Conservation (phyloP, 2,113 vertebrate genomes). For the Scophthalmus maximus region DNA sequence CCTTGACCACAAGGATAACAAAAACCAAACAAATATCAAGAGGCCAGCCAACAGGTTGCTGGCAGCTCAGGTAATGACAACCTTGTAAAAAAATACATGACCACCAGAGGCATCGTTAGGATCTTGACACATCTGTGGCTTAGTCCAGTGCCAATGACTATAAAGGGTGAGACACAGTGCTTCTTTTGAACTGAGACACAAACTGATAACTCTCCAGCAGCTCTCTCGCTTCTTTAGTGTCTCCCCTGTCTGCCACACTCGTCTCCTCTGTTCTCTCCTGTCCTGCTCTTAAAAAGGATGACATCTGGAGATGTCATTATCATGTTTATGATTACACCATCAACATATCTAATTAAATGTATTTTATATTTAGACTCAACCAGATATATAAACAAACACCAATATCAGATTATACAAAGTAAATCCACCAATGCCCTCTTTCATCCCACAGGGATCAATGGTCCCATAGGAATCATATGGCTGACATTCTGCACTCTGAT, state of each 20-base stretch:
- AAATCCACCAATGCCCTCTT: background rate
- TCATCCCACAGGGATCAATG: too few species aligned
- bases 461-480: too few species aligned
- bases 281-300: background rate
- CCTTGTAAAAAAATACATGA: background rate
- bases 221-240: background rate
- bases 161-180: background rate
- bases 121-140: background rate
- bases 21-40: background rate
- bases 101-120: background rate
- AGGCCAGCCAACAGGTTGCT: background rate
- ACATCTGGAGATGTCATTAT: background rate
- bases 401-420: background rate
- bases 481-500: too few species aligned
- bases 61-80: background rate
- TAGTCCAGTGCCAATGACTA: background rate
- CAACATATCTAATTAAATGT: background rate
- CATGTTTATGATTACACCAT: background rate
- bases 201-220: background rate
- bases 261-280: background rate
- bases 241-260: background rate
- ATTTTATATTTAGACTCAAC: background rate
- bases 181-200: background rate
- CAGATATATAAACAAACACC: background rate
- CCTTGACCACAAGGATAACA: background rate